Percentiles rank a stretch among this genome's conserved stretches.
These are phyloP conservation scores for Acromyrmex heyeri DNA, from an alignment of 1,140 invertebrate species.

Conservation along the genomic window DNA sequence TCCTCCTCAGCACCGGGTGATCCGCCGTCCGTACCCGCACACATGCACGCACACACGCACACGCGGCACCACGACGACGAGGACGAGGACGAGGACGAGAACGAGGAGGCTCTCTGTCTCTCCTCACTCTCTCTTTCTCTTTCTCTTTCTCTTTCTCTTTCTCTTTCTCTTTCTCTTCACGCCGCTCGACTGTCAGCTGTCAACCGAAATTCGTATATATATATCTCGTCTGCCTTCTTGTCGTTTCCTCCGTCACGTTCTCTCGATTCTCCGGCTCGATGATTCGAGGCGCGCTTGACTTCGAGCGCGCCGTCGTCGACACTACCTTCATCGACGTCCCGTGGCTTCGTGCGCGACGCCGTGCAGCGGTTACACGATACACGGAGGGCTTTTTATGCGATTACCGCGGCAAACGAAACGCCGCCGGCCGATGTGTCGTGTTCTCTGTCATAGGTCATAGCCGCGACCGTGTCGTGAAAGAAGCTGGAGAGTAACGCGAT, in stretches of 20 bases:
- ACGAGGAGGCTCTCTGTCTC: neutral
- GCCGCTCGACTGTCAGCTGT: slow-evolving; percentile 5
- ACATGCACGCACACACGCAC: slow-evolving; percentile 54
- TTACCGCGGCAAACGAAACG: slow-evolving; percentile 23
- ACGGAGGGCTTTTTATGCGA: neutral
- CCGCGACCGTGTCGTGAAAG: neutral
- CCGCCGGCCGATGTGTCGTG: neutral
- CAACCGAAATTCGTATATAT: neutral
- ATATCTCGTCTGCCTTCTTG: neutral
- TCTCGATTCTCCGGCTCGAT: neutral
- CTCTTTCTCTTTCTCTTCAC: neutral
- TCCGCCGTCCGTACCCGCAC: slow-evolving; percentile 37
- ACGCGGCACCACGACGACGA: slow-evolving; percentile 24
- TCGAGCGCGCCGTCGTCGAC: slow-evolving; percentile 39
- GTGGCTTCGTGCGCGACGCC: neutral
- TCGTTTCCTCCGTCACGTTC: neutral
- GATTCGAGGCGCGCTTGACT: slow-evolving; percentile 10
- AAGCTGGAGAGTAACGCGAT: neutral
- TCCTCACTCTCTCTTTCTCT: neutral
- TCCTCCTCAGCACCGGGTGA: slow-evolving; percentile 32
- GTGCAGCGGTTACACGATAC: neutral
- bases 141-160: neutral
- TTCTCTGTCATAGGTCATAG: slow-evolving; percentile 30
- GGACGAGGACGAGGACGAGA: neutral
- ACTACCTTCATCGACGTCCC: slow-evolving; percentile 35